Conservation (phyloP, 2,888 invertebrate species). For the Phania funesta region DNA sequence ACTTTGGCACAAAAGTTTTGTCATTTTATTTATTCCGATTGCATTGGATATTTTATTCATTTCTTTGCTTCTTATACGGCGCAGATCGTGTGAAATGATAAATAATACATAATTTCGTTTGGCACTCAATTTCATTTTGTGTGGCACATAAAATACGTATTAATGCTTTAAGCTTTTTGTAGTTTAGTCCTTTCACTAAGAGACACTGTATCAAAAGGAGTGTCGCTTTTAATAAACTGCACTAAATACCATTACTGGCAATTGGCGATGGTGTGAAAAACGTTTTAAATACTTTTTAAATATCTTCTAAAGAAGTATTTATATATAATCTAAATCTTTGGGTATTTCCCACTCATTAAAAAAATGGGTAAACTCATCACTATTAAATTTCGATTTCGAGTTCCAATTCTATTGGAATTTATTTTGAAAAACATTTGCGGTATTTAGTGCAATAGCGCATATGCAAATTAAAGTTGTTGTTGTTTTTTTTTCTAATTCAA, state of each 20-base stretch:
- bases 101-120: constrained; percentile 80
- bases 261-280: not conserved
- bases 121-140: constrained; percentile 80
- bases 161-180: constrained; percentile 79
- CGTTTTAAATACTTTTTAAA: too few relatives aligned
- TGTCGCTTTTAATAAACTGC: not conserved
- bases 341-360: too few relatives aligned
- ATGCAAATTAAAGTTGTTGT: too few relatives aligned
- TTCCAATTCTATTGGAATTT: too few relatives aligned
- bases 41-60: constrained; percentile 26
- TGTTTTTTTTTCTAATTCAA: too few relatives aligned
- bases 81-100: constrained; percentile 77
- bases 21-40: constrained; percentile 45
- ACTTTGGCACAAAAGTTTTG: constrained; percentile 49
- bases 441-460: too few relatives aligned
- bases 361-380: too few relatives aligned
- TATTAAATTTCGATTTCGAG: too few relatives aligned
- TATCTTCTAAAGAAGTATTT: too few relatives aligned
- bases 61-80: constrained; percentile 56
- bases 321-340: too few relatives aligned
- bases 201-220: constrained; percentile 3
- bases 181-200: constrained; percentile 17
- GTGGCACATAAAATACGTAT: constrained; percentile 81
- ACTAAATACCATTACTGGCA: not conserved
- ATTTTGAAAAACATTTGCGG: too few relatives aligned